A percentile compares a stretch with the other conserved stretches of the same genome.
These are phyloP conservation scores for Drosophila kepulauana DNA, from an alignment of 1,140 invertebrate species.

Conservation along the genomic window DNA sequence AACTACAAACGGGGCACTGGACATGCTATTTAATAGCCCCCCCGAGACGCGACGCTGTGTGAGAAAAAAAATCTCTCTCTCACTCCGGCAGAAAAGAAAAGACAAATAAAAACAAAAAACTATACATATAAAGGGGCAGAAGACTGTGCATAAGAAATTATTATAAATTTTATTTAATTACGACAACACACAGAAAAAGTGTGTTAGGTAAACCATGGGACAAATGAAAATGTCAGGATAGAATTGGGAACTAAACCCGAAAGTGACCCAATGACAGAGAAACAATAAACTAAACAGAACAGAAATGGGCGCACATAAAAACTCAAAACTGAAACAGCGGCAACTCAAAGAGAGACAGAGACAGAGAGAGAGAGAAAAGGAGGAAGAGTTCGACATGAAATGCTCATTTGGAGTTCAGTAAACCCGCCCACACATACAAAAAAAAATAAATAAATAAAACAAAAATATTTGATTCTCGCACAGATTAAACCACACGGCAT, in stretches of 20 bases:
- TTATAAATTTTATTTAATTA: constrained; percentile 83
- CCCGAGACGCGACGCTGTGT: constrained; percentile 53
- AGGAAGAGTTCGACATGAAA: constrained; percentile 4
- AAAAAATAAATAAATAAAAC: background rate
- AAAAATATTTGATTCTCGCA: constrained; percentile 5
- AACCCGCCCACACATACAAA: constrained; percentile 47
- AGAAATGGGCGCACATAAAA: constrained; percentile 67
- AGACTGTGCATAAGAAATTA: constrained; percentile 65
- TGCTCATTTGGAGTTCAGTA: constrained; percentile 28
- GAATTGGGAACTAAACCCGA: constrained; percentile 31
- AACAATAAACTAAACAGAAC: constrained; percentile 61
- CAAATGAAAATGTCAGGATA: constrained; percentile 76
- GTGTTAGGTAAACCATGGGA: constrained; percentile 30
- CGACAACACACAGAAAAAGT: constrained; percentile 30
- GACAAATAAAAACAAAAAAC: constrained; percentile 30
- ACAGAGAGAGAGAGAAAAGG: constrained; percentile 1
- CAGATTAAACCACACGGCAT: constrained; percentile 34
- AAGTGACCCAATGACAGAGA: constrained; percentile 38
- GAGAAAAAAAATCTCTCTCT: constrained; percentile 12
- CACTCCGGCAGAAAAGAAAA: constrained; percentile 21
- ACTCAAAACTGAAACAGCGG: background rate
- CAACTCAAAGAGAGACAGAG: constrained; percentile 21
- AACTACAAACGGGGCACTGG: constrained; percentile 53
- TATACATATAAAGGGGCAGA: constrained; percentile 17
- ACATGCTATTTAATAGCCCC: constrained; percentile 77